Conservation (phyloP, 2,113 vertebrate species). For the Ovis canadensis region DNA sequence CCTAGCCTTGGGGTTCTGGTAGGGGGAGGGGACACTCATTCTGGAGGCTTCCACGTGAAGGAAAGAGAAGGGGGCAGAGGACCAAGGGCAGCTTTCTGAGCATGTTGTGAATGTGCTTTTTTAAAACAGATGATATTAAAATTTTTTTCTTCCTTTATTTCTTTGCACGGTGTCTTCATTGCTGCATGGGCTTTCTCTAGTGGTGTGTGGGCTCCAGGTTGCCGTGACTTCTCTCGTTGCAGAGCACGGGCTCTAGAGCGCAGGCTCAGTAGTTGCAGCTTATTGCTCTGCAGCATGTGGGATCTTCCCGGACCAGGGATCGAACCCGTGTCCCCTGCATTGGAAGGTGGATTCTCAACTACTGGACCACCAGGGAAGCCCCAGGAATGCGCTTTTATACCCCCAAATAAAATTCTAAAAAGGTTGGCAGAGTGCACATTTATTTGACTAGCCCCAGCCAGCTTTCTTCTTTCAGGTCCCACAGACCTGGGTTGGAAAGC, state of each 20-base stretch:
- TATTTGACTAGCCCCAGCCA: background rate
- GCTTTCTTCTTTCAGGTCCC: background rate
- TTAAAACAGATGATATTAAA: background rate
- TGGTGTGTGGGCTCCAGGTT: background rate
- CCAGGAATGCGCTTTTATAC: background rate
- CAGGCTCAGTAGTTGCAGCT: background rate
- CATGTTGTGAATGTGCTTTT: background rate
- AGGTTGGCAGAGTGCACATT: background rate
- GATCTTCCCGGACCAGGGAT: background rate
- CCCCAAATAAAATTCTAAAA: background rate
- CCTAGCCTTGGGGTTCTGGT: background rate
- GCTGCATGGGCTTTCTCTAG: background rate
- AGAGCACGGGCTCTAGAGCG: background rate
- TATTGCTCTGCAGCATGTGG: background rate
- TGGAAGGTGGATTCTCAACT: background rate
- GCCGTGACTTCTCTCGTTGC: background rate
- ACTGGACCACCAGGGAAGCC: background rate
- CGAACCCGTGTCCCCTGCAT: background rate
- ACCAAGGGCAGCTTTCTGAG: background rate
- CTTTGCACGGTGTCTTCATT: background rate
- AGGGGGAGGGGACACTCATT: background rate
- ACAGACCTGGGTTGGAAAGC: background rate
- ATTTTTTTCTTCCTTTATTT: background rate
- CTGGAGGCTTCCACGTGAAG: background rate
- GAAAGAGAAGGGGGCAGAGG: background rate